Conservation (phyloP, 2,888 invertebrate genomes). For the Phengaris alcon region DNA sequence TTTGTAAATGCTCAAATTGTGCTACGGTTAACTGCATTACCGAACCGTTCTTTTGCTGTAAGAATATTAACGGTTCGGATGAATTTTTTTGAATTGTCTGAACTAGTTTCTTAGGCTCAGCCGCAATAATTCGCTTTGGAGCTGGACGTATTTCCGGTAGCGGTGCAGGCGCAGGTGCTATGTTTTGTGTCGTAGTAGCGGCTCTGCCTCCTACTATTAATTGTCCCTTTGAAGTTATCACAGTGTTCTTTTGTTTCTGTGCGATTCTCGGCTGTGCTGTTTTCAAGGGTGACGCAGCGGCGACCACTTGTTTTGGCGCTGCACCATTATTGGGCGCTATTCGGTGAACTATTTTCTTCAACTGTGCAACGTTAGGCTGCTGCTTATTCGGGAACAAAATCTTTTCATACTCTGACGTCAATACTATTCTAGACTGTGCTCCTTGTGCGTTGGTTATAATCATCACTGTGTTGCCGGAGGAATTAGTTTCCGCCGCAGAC, state of each 20-base stretch:
- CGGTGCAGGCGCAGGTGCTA: slow-evolving; percentile 52
- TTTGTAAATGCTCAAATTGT: slow-evolving; percentile 73
- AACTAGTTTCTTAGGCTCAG: slow-evolving; percentile 62
- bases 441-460: slow-evolving; percentile 82
- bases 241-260: slow-evolving; percentile 71
- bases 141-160: slow-evolving; percentile 66
- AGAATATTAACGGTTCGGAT: slow-evolving; percentile 65
- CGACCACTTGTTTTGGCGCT: slow-evolving; percentile 52
- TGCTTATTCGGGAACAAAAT: slow-evolving; percentile 78
- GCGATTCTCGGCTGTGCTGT: slow-evolving; percentile 60
- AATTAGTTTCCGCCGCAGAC: slow-evolving; percentile 53
- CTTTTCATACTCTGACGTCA: slow-evolving; percentile 81
- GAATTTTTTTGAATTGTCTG: slow-evolving; percentile 61
- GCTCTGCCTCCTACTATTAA: slow-evolving; percentile 72
- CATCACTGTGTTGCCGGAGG: slow-evolving; percentile 80
- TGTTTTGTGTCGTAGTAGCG: slow-evolving; percentile 64
- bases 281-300: slow-evolving; percentile 48
- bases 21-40: slow-evolving; percentile 72
- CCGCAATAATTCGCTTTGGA: slow-evolving; percentile 56
- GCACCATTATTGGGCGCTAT: slow-evolving; percentile 50
- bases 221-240: slow-evolving; percentile 80
- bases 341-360: slow-evolving; percentile 64
- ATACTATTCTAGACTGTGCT: slow-evolving; percentile 78
- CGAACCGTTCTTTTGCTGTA: slow-evolving; percentile 72
- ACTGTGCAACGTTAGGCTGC: slow-evolving; percentile 59